A percentile compares a stretch with the other conserved stretches of the same genome.
Evolutionary conservation across 2,888 invertebrate genomes (phyloP).

Genomic region (Diarsia rubi): DNA sequence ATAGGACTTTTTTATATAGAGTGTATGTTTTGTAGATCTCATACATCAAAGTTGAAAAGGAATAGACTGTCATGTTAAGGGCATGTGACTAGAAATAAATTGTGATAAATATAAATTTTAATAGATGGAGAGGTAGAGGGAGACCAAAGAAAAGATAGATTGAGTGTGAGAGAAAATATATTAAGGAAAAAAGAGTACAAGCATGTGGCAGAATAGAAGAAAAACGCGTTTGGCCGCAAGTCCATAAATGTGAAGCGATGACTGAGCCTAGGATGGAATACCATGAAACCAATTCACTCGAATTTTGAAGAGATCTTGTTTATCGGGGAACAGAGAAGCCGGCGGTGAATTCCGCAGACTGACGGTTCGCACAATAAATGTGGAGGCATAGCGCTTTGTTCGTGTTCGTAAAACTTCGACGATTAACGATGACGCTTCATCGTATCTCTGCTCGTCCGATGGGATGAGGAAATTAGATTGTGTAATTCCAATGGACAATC

Average conservation of each 20-base stretch:
- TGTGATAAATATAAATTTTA: too few species aligned
- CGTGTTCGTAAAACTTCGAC: not conserved
- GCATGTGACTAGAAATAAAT: too few species aligned
- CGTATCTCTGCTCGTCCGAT: not conserved
- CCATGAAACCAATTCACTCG: not conserved
- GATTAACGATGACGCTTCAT: not conserved
- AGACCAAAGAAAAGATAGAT: too few species aligned
- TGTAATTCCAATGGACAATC: not conserved
- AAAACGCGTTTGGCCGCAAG: not conserved
- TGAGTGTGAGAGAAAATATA: too few species aligned
- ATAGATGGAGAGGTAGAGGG: too few species aligned
- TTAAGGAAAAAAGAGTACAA: too few species aligned
- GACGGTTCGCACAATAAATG: not conserved
- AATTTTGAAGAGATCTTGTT: not conserved
- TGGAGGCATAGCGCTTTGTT: not conserved
- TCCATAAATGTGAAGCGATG: not conserved
- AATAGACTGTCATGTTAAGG: too few species aligned
- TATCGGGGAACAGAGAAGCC: not conserved
- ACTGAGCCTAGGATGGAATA: not conserved
- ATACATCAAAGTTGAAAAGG: too few species aligned
- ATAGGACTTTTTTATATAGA: conserved; percentile 38
- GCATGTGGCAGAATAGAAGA: too few species aligned
- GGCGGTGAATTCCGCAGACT: not conserved
- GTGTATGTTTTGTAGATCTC: not conserved
- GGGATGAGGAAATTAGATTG: not conserved